Evolutionary conservation across 2,797 vertebrate genomes (phyloP).

Genomic region (Lagodon rhomboides): DNA sequence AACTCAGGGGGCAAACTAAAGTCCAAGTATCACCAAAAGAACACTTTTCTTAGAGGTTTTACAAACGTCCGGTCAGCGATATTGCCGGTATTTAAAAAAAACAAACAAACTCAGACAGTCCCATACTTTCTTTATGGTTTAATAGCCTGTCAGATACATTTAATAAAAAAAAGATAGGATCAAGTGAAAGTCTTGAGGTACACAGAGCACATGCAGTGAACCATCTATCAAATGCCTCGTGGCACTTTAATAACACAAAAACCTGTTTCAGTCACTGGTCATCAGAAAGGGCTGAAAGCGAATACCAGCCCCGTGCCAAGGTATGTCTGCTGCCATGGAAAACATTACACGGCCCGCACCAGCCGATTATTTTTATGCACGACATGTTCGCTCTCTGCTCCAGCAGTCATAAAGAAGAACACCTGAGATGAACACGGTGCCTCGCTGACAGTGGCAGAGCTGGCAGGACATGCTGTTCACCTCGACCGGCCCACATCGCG

Average conservation of each 20-base stretch:
- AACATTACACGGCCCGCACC: constrained; percentile 12
- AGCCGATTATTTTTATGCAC: constrained; percentile 27
- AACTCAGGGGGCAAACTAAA: constrained; percentile 2
- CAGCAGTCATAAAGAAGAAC: constrained; percentile 35
- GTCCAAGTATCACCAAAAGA: background rate
- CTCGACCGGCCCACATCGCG: constrained; percentile 20
- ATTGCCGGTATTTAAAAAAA: background rate
- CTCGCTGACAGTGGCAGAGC: constrained; percentile 20
- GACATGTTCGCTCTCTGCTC: constrained; percentile 26
- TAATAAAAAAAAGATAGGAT: constrained; percentile 42
- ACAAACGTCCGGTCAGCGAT: background rate
- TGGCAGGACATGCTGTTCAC: constrained; percentile 52
- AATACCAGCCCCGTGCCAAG: constrained; percentile 13
- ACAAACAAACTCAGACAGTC: background rate
- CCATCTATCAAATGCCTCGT: constrained; percentile 34
- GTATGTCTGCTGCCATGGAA: constrained; percentile 9
- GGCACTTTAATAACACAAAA: constrained; percentile 49
- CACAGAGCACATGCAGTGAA: background rate
- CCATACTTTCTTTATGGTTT: constrained; percentile 22
- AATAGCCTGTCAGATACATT: constrained; percentile 1
- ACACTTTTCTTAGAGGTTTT: background rate
- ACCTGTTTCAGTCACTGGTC: constrained; percentile 15
- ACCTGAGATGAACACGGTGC: background rate
- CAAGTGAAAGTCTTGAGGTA: constrained; percentile 18
- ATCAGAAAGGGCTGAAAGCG: constrained; percentile 22